A percentile compares a stretch with the other conserved stretches of the same genome.
Evolutionary conservation across 1,140 invertebrate species (phyloP).

Genomic region (Drosophila burlai): DNA sequence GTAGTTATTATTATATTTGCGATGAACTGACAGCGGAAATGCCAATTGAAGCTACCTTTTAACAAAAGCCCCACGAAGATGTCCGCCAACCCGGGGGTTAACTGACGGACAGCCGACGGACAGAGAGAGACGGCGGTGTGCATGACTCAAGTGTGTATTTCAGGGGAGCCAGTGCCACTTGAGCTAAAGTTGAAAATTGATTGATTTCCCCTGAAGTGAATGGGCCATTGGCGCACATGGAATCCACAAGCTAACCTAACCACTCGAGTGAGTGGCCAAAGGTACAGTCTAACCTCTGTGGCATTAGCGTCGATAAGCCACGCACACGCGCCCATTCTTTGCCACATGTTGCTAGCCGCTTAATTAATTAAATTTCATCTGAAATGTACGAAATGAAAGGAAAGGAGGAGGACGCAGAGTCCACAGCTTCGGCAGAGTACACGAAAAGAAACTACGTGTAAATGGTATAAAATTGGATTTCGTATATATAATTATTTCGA

Average conservation of each 20-base stretch:
- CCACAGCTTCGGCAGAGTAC: constrained; percentile 3
- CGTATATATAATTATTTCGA: background rate
- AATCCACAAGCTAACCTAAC: constrained; percentile 33
- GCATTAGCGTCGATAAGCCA: constrained; percentile 36
- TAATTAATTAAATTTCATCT: constrained; percentile 68
- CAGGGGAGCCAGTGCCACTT: constrained; percentile 53
- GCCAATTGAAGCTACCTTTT: constrained; percentile 81
- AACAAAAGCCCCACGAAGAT: constrained; percentile 73
- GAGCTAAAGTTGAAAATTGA: constrained; percentile 58
- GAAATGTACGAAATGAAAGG: constrained; percentile 47
- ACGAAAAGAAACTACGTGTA: background rate
- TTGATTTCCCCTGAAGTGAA: constrained; percentile 51
- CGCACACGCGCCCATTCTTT: constrained; percentile 33
- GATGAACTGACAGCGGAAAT: constrained; percentile 64
- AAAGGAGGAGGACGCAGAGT: constrained; percentile 4
- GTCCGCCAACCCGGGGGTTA: constrained; percentile 33
- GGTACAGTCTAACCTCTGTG: constrained; percentile 50
- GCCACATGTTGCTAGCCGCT: constrained; percentile 38
- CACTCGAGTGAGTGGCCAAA: constrained; percentile 38
- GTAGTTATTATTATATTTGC: constrained; percentile 46
- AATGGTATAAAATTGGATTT: background rate
- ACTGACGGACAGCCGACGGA: constrained; percentile 8
- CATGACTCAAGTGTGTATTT: constrained; percentile 62
- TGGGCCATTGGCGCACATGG: constrained; percentile 34
- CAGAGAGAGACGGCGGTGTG: constrained; percentile 9